Conservation (phyloP, 2,113 vertebrate species). For the Dicrurus megarhynchus region DNA sequence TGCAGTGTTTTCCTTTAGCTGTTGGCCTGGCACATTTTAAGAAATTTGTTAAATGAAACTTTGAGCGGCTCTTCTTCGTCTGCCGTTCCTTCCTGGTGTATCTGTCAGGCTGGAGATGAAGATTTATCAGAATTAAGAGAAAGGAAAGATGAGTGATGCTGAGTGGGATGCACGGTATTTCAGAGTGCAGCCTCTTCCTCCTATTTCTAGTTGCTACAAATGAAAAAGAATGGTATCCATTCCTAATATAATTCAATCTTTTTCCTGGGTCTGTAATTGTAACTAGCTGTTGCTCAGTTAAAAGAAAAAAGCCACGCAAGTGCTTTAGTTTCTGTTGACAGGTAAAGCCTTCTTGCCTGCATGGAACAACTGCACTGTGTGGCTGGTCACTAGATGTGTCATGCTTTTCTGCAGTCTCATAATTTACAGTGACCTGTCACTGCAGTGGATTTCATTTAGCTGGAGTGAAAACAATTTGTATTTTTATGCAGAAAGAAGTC, state of each 20-base stretch:
- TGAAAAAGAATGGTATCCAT: not conserved
- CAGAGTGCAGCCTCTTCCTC: not conserved
- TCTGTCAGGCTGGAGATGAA: not conserved
- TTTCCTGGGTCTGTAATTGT: not conserved
- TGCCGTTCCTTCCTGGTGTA: rapidly evolving
- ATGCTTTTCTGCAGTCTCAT: not conserved
- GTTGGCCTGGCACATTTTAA: not conserved
- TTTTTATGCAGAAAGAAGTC: not conserved
- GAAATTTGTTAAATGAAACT: not conserved
- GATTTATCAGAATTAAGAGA: not conserved
- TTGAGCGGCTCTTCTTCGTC: not conserved
- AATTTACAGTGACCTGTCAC: not conserved
- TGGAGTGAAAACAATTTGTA: not conserved
- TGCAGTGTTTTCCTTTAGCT: not conserved
- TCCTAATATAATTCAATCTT: not conserved
- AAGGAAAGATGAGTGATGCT: not conserved
- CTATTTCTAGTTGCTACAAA: not conserved
- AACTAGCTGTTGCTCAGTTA: not conserved
- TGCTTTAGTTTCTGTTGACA: not conserved
- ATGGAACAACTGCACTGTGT: rapidly evolving
- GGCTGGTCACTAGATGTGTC: not conserved
- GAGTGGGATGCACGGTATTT: not conserved
- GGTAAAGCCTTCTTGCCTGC: not conserved
- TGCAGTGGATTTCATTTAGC: not conserved
- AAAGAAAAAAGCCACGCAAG: too few relatives aligned